Evolutionary conservation across 1,140 invertebrate species (phyloP), one percentile per base, ranked within the genome.

Genomic region (Drosophila repleta): DNA sequence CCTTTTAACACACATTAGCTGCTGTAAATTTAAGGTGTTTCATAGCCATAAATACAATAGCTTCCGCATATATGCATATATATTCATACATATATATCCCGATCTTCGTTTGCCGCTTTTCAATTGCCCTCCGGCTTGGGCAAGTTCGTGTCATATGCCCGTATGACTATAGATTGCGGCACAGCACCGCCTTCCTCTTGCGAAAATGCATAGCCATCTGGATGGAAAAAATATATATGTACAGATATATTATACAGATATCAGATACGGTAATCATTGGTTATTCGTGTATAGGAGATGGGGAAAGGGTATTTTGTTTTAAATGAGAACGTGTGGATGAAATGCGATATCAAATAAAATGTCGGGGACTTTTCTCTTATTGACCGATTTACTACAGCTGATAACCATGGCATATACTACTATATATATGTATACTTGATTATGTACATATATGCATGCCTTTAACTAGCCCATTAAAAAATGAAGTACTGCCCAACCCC

Each of bases 141-240:
- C 91, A 95, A 94, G 91, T 96, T 97, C 67, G 97, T 98, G 93
- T 98, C 96, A 94, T 98, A 98, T 24, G 96, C 96, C 90, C 97
- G 95, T 90, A 99, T 98, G 76, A 98, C 94, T 81, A 97, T 96
- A 49, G 97, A 96, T 93, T 99, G 97, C 20, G 96, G 95, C 43
- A 99, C 96, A 80, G 95, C 96, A 67, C 97, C 98, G 91, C 97
- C 96, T 94, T 99, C 98, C 93, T 99, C 98, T 96, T 99, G 98
- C 15, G 98, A 99, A 94, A 99, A 99, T 70, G 98, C 98, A 94
- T 97, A 99, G 67, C 98, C 98, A 95, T 98, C 97, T 99, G 39
- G 4, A 18, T 18, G 18, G 26, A 13, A 29, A 57, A 57, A 29
- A 21, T 10, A 56, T 10, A 56, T 43, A 7, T 35, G 32, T 35